These are phyloP conservation scores for Meriones unguiculatus DNA, from an alignment of 2,113 vertebrate species.

Conservation along the genomic window DNA sequence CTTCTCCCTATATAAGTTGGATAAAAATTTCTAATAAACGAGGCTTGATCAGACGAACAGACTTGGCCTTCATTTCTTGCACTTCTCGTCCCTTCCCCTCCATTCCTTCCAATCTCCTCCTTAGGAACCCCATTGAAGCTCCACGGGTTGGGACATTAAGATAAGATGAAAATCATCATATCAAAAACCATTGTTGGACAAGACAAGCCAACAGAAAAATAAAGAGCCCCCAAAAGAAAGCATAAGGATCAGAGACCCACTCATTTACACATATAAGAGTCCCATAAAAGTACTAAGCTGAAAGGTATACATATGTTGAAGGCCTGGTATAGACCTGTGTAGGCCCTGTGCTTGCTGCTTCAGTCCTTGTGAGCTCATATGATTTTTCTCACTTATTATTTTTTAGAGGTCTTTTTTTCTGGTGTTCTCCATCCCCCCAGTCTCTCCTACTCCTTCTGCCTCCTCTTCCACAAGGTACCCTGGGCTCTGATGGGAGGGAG, in stretches of 20 bases:
- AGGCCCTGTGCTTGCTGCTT: neutral
- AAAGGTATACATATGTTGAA: neutral
- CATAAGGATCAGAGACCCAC: neutral
- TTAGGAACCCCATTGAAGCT: too few species aligned
- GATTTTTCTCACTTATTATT: neutral
- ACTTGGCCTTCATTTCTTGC: too few species aligned
- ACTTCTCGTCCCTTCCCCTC: too few species aligned
- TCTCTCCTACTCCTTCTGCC: neutral
- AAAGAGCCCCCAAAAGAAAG: neutral
- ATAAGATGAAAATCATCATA: too few species aligned
- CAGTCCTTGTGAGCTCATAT: neutral
- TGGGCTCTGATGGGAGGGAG: neutral
- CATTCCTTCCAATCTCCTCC: too few species aligned
- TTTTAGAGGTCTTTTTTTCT: neutral
- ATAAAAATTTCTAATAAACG: too few species aligned
- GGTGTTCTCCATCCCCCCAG: neutral
- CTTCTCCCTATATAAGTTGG: too few species aligned
- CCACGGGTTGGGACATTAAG: too few species aligned
- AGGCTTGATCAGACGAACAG: too few species aligned
- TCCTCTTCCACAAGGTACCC: neutral
- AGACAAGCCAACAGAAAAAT: neutral
- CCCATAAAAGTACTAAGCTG: neutral
- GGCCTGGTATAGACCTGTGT: accelerated
- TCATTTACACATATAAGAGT: neutral
- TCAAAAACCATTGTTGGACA: neutral